These are phyloP conservation scores for Hyles lineata DNA, from an alignment of 2,888 invertebrate species.

Conservation along the genomic window DNA sequence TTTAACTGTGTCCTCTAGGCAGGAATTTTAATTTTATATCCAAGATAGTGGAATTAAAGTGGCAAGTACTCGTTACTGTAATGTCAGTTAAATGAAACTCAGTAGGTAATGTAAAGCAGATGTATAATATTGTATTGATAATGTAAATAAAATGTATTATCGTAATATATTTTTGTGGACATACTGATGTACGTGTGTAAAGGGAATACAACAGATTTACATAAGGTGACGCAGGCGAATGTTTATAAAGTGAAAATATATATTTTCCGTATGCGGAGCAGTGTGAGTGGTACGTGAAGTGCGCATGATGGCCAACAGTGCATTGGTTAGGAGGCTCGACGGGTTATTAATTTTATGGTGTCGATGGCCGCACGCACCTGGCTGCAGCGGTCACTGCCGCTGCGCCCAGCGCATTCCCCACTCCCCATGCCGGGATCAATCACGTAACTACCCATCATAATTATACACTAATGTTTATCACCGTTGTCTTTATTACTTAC, in stretches of 20 bases:
- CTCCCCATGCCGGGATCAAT: constrained; percentile 67
- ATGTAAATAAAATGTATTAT: no score
- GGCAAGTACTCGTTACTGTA: no score
- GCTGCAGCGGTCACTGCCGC: constrained; percentile 80
- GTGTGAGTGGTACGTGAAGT: constrained; percentile 54
- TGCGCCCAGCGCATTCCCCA: constrained; percentile 52
- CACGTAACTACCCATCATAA: constrained; percentile 48
- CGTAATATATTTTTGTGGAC: no score
- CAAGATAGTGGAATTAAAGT: not conserved
- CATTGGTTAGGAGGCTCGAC: constrained; percentile 80
- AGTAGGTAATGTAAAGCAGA: no score
- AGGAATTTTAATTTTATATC: not conserved
- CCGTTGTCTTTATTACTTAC: constrained; percentile 25
- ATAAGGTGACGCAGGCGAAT: not conserved
- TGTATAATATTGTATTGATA: no score
- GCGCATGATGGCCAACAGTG: constrained; percentile 71
- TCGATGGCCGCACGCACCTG: constrained; percentile 84
- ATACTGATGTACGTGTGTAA: not conserved
- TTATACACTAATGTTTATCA: constrained; percentile 27
- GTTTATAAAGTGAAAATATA: constrained; percentile 30
- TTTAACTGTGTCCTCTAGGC: not conserved
- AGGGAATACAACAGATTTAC: not conserved
- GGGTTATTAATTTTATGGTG: constrained; percentile 85
- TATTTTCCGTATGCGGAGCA: constrained; percentile 42
- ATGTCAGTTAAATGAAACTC: no score